phyloP scores from a whole-genome alignment of 2,113 vertebrate species.

The Eidolon helvum region DNA sequence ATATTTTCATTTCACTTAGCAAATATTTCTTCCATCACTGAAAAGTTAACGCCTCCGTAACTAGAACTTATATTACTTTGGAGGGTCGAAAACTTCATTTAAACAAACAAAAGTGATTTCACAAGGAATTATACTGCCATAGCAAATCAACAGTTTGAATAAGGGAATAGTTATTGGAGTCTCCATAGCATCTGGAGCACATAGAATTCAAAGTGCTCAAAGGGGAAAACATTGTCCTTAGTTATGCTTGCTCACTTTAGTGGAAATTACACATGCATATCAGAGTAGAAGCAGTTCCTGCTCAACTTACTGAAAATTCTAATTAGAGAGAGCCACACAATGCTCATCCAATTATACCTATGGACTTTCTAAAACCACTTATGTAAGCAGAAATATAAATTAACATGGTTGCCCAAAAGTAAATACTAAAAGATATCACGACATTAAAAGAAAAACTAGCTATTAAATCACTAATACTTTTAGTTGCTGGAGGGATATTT shows the following conservation, averaged over 20 bases:
- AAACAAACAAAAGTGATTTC: conserved; percentile 61
- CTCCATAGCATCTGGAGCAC: conserved; percentile 37
- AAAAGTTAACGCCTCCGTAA: conserved; percentile 44
- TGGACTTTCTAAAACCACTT: conserved; percentile 25
- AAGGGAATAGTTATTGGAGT: not conserved
- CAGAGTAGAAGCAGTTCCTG: not conserved
- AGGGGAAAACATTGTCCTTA: not conserved
- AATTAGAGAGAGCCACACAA: conserved; percentile 47
- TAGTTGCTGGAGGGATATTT: conserved; percentile 6
- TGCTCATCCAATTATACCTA: conserved; percentile 52
- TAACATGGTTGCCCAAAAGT: not conserved
- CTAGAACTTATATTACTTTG: conserved; percentile 46
- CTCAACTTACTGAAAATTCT: conserved; percentile 49
- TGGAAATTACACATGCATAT: conserved; percentile 49
- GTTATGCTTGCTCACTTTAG: not conserved
- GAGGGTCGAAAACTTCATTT: conserved; percentile 56
- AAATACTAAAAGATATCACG: not conserved
- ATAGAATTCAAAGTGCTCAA: conserved; percentile 1
- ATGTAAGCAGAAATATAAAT: conserved; percentile 42
- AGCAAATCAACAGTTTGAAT: conserved; percentile 53
- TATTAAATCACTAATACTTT: conserved; percentile 8
- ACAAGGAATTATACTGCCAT: conserved; percentile 48
- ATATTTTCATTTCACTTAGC: conserved; percentile 60
- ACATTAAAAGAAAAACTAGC: not conserved
- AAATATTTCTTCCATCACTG: conserved; percentile 39